Evolutionary conservation across 2,888 invertebrate species (phyloP), one percentile per base, ranked within the genome.

Genomic region (Pherbina coryleti): DNA sequence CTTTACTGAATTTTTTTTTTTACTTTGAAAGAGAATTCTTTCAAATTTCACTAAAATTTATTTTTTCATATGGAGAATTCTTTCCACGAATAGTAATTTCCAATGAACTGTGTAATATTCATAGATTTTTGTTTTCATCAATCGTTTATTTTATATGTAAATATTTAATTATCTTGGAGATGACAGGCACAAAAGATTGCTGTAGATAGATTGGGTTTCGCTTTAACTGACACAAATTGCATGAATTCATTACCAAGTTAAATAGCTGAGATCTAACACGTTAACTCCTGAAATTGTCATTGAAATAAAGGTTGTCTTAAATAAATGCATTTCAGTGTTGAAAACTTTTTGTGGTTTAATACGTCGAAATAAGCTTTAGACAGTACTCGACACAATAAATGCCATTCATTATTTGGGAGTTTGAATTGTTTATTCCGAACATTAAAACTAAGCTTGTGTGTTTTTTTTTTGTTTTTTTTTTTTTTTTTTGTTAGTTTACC

Each of bases 321-420:
- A 28, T 28, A 60, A 60, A 28, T 60, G 60, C 60, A 60, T 11
- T 60, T 28, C 1, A 60, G 60, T 60, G 60, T 60, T 60, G 11
- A 60, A 25, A 25, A 60, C 5, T 60, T 60, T 60, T 28, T 60
- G 60, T 19, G 60, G 60, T 60, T 25, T 25, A 28, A 44, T 44
- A 44, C 44, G 4, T n/a, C 1, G n/a, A 8, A 69, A 64, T 34
- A 14, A 28, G 49, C 44, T 51, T 28, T 14, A 22, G 11, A 60
- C 60, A 25, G 60, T 28, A 60, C 28, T n/a, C 34, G 0, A 55
- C n/a, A 71, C 71, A 71, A 71, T 53, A 34, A 34, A 22, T 19
- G n/a, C 55, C 55, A 25, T 71, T 71, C 71, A 71, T 71, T 71
- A 31, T 71, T 34, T 57, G 11, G 66, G 37, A 71, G 22, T 57